These are phyloP conservation scores for Bagarius yarrelli DNA, from an alignment of 2,113 vertebrate species.

Conservation along the genomic window DNA sequence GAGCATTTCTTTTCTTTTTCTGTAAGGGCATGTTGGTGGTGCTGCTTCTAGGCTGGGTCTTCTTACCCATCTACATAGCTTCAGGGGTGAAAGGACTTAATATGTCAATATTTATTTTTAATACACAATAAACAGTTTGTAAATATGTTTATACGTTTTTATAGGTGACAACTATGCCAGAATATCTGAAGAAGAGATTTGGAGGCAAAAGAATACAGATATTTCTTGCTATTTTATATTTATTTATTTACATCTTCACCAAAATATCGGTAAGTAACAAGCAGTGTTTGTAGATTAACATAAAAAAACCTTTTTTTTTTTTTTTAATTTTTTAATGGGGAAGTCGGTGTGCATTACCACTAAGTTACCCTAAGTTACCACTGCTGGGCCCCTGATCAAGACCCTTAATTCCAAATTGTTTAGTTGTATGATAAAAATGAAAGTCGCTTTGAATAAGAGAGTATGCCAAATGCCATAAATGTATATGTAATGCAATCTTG, in stretches of 20 bases:
- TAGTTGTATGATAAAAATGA: too few relatives aligned
- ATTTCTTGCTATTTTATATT: constrained; percentile 82
- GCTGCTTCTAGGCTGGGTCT: constrained; percentile 89
- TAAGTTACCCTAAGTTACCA: too few relatives aligned
- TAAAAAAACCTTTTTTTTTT: too few relatives aligned
- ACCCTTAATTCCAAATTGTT: too few relatives aligned
- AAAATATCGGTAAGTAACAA: constrained; percentile 88
- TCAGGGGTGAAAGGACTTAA: constrained; percentile 77
- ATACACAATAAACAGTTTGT: neutral
- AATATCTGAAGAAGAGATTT: constrained; percentile 84
- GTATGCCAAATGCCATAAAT: too few relatives aligned
- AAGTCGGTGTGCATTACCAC: too few relatives aligned
- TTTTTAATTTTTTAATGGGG: too few relatives aligned
- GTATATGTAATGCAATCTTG: too few relatives aligned
- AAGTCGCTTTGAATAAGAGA: too few relatives aligned
- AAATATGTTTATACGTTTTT: neutral
- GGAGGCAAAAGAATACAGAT: constrained; percentile 89
- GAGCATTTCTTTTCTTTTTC: constrained; percentile 22
- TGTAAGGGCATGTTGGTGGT: constrained; percentile 86
- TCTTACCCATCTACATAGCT: constrained; percentile 92
- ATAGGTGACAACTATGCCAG: constrained; percentile 96
- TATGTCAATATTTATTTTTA: neutral
- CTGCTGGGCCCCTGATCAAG: too few relatives aligned
- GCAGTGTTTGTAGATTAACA: neutral
- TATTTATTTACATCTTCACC: constrained; percentile 98